A percentile compares a stretch with the other conserved stretches of the same genome.
These are phyloP conservation scores for Scaptodrosophila latifasciaeformis DNA, from an alignment of 2,888 invertebrate species.

Conservation along the genomic window DNA sequence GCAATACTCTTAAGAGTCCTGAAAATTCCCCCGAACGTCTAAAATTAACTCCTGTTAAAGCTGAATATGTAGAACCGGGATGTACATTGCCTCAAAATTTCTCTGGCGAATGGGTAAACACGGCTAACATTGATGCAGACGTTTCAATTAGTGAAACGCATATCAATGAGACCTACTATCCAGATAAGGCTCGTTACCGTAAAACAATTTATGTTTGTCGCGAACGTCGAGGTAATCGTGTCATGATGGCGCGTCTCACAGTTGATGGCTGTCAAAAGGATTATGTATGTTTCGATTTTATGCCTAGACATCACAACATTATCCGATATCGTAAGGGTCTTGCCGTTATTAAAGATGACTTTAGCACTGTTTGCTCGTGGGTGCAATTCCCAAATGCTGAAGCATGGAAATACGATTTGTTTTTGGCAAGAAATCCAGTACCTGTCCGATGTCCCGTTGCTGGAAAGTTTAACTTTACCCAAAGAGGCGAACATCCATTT, in stretches of 20 bases:
- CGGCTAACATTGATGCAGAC: conserved; percentile 97
- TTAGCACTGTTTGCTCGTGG: conserved; percentile 95
- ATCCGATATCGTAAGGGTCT: conserved; percentile 92
- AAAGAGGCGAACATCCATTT: conserved; percentile 91
- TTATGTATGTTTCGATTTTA: conserved; percentile 97
- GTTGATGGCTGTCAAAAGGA: conserved; percentile 98
- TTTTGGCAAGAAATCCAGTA: conserved; percentile 88
- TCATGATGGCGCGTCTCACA: conserved; percentile 96
- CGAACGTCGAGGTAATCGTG: conserved; percentile 91
- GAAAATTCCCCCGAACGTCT: conserved; percentile 95
- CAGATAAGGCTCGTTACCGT: conserved; percentile 91
- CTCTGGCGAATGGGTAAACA: conserved; percentile 96
- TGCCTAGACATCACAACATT: conserved; percentile 95
- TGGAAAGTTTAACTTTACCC: conserved; percentile 96
- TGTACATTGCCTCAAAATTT: conserved; percentile 96
- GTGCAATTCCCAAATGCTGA: conserved; percentile 90
- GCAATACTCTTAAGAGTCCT: conserved; percentile 92
- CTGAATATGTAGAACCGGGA: conserved; percentile 91
- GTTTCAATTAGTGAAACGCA: conserved; percentile 96
- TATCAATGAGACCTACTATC: conserved; percentile 95
- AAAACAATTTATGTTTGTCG: conserved; percentile 95
- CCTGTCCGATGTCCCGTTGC: conserved; percentile 96
- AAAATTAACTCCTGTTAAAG: conserved; percentile 89
- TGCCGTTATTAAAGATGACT: conserved; percentile 92
- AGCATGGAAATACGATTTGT: conserved; percentile 91